A percentile compares a stretch with the other conserved stretches of the same genome.
phyloP scores from a whole-genome alignment of 1,140 invertebrate genomes.

The Zaprionus kolodkinae region DNA sequence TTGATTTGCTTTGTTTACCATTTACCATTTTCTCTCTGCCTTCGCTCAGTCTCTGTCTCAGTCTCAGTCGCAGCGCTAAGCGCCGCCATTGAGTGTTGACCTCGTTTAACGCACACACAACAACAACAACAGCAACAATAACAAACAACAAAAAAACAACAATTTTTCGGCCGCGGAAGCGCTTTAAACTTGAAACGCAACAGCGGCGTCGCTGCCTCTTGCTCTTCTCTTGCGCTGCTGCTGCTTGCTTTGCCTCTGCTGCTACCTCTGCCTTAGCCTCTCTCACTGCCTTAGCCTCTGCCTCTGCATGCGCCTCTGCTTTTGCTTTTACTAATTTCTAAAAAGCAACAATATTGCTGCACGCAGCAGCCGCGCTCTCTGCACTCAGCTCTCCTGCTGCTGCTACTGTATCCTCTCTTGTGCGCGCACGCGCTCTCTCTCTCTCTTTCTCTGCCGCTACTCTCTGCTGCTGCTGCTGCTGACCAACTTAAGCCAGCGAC shows the following conservation, averaged over 20 bases:
- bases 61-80: conserved; percentile 26
- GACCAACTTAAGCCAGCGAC: conserved; percentile 71
- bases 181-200: conserved; percentile 82
- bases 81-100: conserved; percentile 81
- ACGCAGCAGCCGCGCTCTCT: conserved; percentile 32
- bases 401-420: neutral
- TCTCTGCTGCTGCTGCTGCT: conserved; percentile 13
- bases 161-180: conserved; percentile 65
- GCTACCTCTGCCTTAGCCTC: neutral
- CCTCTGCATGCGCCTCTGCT: neutral
- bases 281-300: conserved; percentile 12
- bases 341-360: conserved; percentile 42
- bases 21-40: conserved; percentile 14
- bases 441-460: neutral
- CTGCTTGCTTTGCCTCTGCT: conserved; percentile 8
- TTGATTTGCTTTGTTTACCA: conserved; percentile 66
- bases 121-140: conserved; percentile 12
- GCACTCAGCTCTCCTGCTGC: conserved; percentile 1
- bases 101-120: conserved; percentile 70
- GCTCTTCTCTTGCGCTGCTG: neutral
- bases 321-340: conserved; percentile 73
- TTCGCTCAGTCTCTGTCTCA: neutral
- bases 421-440: neutral
- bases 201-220: conserved; percentile 24
- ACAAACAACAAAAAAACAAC: conserved; percentile 3